Evolutionary conservation across 2,113 vertebrate genomes (phyloP).

Genomic region (Pseudopodoces humilis): DNA sequence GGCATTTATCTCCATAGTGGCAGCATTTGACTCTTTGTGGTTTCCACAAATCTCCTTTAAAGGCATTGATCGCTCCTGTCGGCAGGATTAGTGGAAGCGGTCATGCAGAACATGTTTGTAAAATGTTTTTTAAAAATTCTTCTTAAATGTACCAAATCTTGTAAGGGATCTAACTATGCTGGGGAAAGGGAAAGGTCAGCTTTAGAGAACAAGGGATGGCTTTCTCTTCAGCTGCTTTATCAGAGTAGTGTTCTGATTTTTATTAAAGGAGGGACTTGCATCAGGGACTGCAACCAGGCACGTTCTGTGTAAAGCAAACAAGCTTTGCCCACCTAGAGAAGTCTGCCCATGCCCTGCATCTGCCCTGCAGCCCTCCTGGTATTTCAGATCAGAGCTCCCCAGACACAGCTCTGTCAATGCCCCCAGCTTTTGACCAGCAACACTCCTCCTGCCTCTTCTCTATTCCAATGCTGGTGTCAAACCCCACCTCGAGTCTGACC

Average conservation of each 20-base stretch:
- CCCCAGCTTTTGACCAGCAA: neutral
- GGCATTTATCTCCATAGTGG: slow-evolving; percentile 81
- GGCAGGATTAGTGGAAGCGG: slow-evolving; percentile 72
- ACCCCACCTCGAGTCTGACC: slow-evolving; percentile 3
- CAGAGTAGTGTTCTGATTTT: slow-evolving; percentile 5
- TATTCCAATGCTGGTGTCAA: neutral
- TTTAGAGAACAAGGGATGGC: slow-evolving; percentile 27
- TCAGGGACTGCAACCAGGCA: neutral
- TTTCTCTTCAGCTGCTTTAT: slow-evolving; percentile 36
- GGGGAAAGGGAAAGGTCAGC: slow-evolving; percentile 32
- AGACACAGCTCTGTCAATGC: neutral
- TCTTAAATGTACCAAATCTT: slow-evolving; percentile 39
- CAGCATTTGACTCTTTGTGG: slow-evolving; percentile 78
- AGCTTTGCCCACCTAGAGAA: neutral
- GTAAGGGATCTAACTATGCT: slow-evolving; percentile 41
- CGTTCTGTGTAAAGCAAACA: neutral
- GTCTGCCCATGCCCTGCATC: neutral
- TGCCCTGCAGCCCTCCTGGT: neutral
- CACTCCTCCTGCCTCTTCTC: neutral
- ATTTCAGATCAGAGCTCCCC: neutral
- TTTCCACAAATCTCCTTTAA: slow-evolving; percentile 82
- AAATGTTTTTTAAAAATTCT: slow-evolving; percentile 58
- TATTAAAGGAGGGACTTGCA: neutral
- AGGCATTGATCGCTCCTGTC: slow-evolving; percentile 77
- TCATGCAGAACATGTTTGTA: slow-evolving; percentile 74